Evolutionary conservation across 2,113 vertebrate genomes (phyloP), one percentile per base, ranked within the genome.

Genomic region (Macquaria ambigua): DNA sequence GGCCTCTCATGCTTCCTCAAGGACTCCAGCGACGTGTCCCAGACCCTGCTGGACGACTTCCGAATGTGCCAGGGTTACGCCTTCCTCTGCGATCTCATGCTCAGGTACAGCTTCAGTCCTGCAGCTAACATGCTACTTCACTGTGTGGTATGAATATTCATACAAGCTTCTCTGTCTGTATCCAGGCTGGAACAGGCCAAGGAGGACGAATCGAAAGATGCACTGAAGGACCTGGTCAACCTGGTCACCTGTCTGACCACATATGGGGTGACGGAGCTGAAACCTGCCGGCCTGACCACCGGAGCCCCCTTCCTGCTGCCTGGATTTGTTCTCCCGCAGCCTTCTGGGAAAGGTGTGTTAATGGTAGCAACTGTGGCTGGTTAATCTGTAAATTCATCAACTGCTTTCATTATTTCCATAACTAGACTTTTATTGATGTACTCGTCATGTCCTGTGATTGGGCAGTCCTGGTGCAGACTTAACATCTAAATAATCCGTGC

Each of bases 1-100:
- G 98, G 98, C 20, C 97, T 99, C 77, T 99, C 98, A 84, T 99
- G 98, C 92, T 99, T 99, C 92, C 97, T 99, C 82, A 99, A 99
- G 94, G 98, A 99, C 93, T 99, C 98, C 88, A 99, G 98, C 87
- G 97, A 98, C 73, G 98, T 99, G 64, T 99, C 98, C 0, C 98
- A 99, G 93, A 98, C 97, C 0, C 95, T 99, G 73, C 82, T 99
- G 94, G 98, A 99, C 71, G 98, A 99, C 85, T 99, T 99, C 94
- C 95, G 98, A 90, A 98, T 98, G 97, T 99, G 98, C 94, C 98
- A 99, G 95, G 98, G 98, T 89, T 99, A 99, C 94, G 96, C 94
- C 77, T 99, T 99, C 93, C 98, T 99, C 75, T 97, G 96, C 73
- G 98, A 99, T 92, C 98, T 99, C 87, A 97, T 98, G 93, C 97